A percentile compares a stretch with the other conserved stretches of the same genome.
phyloP scores from a whole-genome alignment of 2,797 vertebrate species.

The Sphenodon punctatus region DNA sequence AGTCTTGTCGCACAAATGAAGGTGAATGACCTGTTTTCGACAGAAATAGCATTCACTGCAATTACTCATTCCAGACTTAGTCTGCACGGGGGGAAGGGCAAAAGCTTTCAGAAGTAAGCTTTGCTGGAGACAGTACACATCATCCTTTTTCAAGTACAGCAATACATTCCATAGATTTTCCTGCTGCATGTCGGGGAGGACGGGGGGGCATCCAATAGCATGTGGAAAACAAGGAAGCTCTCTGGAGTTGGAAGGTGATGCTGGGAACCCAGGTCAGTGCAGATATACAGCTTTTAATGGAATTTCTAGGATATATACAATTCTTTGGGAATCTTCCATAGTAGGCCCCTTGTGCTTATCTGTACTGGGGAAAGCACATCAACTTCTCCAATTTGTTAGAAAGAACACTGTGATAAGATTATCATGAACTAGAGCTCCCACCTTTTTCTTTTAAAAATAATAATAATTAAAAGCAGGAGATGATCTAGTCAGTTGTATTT shows the following conservation, averaged over 20 bases:
- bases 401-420: not conserved
- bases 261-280: too few species aligned
- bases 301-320: too few species aligned
- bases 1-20: too few species aligned
- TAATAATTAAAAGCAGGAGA: too few species aligned
- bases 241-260: too few species aligned
- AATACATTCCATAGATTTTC: not conserved
- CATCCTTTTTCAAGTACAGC: not conserved
- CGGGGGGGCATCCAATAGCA: not conserved
- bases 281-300: too few species aligned
- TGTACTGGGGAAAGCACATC: not conserved
- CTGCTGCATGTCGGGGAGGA: too few species aligned
- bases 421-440: too few species aligned
- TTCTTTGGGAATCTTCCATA: not conserved
- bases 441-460: not conserved
- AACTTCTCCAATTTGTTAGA: not conserved
- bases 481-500: not conserved
- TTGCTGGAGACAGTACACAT: not conserved
- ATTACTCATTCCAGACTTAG: too few species aligned
- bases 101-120: fast-evolving
- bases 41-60: too few species aligned
- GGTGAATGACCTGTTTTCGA: too few species aligned
- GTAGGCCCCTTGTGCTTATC: not conserved
- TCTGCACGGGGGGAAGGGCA: not conserved
- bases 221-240: not conserved